Percentiles rank a stretch among this genome's conserved stretches.
These are phyloP conservation scores for Neosilurus mollespiculum DNA, from an alignment of 2,797 vertebrate species.

Conservation along the genomic window DNA sequence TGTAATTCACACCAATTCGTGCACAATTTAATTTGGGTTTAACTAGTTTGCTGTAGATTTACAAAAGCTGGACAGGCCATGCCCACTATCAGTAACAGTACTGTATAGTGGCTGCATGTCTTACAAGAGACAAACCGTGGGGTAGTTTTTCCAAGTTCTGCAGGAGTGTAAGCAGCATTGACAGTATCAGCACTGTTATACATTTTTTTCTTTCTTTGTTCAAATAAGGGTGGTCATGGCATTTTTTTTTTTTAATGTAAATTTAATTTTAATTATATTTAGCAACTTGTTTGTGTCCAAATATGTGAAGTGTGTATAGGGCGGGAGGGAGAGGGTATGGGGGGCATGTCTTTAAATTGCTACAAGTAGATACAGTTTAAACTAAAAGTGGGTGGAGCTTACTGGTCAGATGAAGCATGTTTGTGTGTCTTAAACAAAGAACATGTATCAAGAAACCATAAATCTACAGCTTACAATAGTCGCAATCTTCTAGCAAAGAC, in stretches of 20 bases:
- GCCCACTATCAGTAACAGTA: neutral
- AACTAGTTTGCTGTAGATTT: neutral
- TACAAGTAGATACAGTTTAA: neutral
- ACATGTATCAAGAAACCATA: neutral
- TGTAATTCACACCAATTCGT: neutral
- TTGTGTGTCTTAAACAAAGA: constrained; percentile 1
- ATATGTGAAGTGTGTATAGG: constrained; percentile 1
- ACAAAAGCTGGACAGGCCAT: neutral
- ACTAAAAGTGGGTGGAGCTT: constrained; percentile 3
- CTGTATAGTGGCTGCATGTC: neutral
- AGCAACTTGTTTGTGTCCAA: constrained; percentile 6
- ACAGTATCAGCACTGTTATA: neutral
- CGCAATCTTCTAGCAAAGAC: neutral
- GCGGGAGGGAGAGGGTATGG: neutral
- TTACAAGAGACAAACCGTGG: neutral
- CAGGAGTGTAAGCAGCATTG: neutral
- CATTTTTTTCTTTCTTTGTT: neutral
- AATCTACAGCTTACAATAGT: neutral
- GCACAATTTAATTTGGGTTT: neutral
- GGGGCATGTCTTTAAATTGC: neutral
- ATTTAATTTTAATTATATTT: neutral
- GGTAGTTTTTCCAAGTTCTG: neutral
- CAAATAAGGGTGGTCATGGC: too few species aligned
- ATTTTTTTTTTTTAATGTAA: neutral
- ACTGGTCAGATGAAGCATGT: neutral